A percentile compares a stretch with the other conserved stretches of the same genome.
Conservation (phyloP, 2,888 invertebrate species). For the Himalopsyche japonica region DNA sequence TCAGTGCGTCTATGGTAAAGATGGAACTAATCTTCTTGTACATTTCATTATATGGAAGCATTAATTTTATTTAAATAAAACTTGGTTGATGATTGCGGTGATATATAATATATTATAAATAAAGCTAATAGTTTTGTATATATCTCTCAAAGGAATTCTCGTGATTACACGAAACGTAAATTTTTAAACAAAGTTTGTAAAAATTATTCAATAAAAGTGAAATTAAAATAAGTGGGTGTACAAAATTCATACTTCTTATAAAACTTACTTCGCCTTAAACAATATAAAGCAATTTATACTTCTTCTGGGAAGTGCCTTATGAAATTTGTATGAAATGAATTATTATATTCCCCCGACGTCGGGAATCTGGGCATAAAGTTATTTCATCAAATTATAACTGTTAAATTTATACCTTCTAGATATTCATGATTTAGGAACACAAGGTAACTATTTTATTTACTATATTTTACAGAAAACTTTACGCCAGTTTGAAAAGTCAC, state of each 20-base stretch:
- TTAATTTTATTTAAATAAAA: too few relatives aligned
- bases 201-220: background rate
- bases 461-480: background rate
- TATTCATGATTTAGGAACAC: background rate
- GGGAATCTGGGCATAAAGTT: background rate
- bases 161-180: background rate
- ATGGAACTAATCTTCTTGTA: too few relatives aligned
- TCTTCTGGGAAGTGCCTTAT: background rate
- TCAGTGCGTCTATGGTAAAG: too few relatives aligned
- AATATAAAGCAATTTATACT: constrained; percentile 1
- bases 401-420: background rate
- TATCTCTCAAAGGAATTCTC: background rate
- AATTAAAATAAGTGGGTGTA: background rate
- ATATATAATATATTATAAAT: too few relatives aligned
- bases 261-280: background rate
- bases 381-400: background rate
- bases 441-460: background rate
- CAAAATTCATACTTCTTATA: background rate
- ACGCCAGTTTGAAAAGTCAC: too few relatives aligned
- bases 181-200: background rate
- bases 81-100: too few relatives aligned
- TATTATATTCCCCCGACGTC: background rate
- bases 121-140: background rate
- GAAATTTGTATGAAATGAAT: background rate
- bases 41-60: too few relatives aligned